These are phyloP conservation scores for Crotophaga sulcirostris DNA, from an alignment of 2,113 vertebrate species.

Conservation along the genomic window DNA sequence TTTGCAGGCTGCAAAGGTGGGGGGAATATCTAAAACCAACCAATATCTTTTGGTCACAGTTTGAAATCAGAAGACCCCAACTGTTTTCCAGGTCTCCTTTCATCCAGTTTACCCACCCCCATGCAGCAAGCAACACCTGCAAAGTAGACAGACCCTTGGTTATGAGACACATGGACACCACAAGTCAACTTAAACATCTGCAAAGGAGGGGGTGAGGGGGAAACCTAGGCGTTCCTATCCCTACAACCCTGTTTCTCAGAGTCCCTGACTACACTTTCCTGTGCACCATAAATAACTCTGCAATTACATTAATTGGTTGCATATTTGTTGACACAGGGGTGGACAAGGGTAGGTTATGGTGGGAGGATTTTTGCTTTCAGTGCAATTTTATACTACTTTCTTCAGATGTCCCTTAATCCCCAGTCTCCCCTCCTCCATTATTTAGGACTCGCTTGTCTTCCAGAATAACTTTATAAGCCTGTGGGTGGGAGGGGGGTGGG, in stretches of 20 bases:
- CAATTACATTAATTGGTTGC: slow-evolving; percentile 86
- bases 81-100: slow-evolving; percentile 40
- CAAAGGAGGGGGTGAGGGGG: slow-evolving; percentile 28
- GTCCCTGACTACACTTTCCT: slow-evolving; percentile 75
- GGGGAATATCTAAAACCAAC: slow-evolving; percentile 46
- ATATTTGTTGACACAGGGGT: slow-evolving; percentile 81
- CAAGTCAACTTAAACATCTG: slow-evolving; percentile 75
- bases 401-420: slow-evolving; percentile 57
- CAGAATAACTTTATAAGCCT: slow-evolving; percentile 60
- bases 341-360: slow-evolving; percentile 59
- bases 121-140: slow-evolving; percentile 77
- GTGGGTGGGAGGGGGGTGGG: not conserved
- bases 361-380: slow-evolving; percentile 67
- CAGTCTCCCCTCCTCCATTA: slow-evolving; percentile 33
- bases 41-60: slow-evolving; percentile 69
- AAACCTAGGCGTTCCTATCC: slow-evolving; percentile 52
- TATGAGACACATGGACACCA: slow-evolving; percentile 80
- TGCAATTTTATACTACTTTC: slow-evolving; percentile 64
- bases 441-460: slow-evolving; percentile 60
- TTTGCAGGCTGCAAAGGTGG: slow-evolving; percentile 15
- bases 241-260: slow-evolving; percentile 70
- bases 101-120: slow-evolving; percentile 49
- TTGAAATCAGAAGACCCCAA: slow-evolving; percentile 74
- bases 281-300: slow-evolving; percentile 80
- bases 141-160: slow-evolving; percentile 66